Percentiles rank a stretch among this genome's conserved stretches.
Evolutionary conservation across 2,113 vertebrate species (phyloP).

Genomic region (Sterna hirundo): DNA sequence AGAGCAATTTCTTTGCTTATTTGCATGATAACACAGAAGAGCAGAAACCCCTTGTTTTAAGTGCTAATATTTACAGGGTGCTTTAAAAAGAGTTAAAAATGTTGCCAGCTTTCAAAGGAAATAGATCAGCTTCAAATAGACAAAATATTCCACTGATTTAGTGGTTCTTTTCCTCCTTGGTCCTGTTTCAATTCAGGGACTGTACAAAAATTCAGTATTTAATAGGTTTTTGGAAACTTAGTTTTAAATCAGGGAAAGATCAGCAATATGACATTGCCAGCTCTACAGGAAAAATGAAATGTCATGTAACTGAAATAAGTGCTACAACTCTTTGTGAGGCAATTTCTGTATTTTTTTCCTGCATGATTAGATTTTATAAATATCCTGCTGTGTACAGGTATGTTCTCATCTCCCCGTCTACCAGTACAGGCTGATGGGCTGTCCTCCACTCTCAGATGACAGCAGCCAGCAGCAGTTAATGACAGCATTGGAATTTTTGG

Average conservation of each 20-base stretch:
- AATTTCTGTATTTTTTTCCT: not conserved
- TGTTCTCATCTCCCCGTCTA: not conserved
- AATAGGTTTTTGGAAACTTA: not conserved
- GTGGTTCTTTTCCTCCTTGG: not conserved
- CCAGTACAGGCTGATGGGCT: not conserved
- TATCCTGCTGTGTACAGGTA: not conserved
- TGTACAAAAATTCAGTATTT: not conserved
- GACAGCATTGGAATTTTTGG: constrained; percentile 16
- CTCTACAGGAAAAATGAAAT: constrained; percentile 24
- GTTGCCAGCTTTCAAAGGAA: not conserved
- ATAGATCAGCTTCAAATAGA: not conserved
- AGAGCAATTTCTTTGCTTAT: not conserved
- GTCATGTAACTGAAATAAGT: constrained; percentile 23
- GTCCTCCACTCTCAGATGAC: not conserved
- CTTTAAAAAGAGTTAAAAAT: not conserved
- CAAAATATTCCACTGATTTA: not conserved
- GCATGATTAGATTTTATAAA: constrained; percentile 52
- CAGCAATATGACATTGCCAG: not conserved
- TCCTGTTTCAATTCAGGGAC: not conserved
- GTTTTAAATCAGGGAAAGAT: constrained; percentile 7
- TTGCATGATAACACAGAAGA: not conserved
- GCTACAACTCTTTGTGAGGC: not conserved
- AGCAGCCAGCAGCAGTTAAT: constrained; percentile 1
- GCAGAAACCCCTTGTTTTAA: not conserved
- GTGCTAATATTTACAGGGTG: not conserved